A percentile compares a stretch with the other conserved stretches of the same genome.
These are phyloP conservation scores for Notothenia coriiceps DNA, from an alignment of 2,113 vertebrate species.

Conservation along the genomic window DNA sequence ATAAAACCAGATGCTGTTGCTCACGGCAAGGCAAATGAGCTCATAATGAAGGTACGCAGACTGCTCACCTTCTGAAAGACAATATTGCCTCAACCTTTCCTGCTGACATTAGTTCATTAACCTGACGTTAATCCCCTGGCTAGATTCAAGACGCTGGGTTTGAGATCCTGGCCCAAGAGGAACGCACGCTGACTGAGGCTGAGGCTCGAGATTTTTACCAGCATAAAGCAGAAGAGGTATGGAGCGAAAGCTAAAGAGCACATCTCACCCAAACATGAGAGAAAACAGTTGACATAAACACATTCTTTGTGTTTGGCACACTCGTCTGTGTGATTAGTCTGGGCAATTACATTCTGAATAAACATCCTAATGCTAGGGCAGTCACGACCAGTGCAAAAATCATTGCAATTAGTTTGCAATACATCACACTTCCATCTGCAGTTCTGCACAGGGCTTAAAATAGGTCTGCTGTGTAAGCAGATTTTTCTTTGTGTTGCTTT, in stretches of 20 bases:
- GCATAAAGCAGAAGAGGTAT: slow-evolving; percentile 86
- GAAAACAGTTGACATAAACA: not conserved
- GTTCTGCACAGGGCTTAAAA: slow-evolving; percentile 61
- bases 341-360: slow-evolving; percentile 41
- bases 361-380: slow-evolving; percentile 28
- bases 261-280: not conserved
- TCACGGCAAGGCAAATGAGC: slow-evolving; percentile 88
- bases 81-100: slow-evolving; percentile 46
- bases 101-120: slow-evolving; percentile 45
- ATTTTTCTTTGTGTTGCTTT: slow-evolving; percentile 46
- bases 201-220: slow-evolving; percentile 87
- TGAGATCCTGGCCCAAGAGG: slow-evolving; percentile 87
- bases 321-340: slow-evolving; percentile 26
- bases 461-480: slow-evolving; percentile 66
- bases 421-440: slow-evolving; percentile 57
- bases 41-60: slow-evolving; percentile 89
- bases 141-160: slow-evolving; percentile 91
- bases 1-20: slow-evolving; percentile 91
- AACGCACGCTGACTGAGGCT: slow-evolving; percentile 82
- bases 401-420: slow-evolving; percentile 54
- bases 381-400: slow-evolving; percentile 40
- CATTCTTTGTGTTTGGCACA: not conserved
- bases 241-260: not conserved
- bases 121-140: slow-evolving; percentile 31
- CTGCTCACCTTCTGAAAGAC: slow-evolving; percentile 34